phyloP scores from a whole-genome alignment of 2,797 vertebrate species.

The Percopsis omiscomaycus region DNA sequence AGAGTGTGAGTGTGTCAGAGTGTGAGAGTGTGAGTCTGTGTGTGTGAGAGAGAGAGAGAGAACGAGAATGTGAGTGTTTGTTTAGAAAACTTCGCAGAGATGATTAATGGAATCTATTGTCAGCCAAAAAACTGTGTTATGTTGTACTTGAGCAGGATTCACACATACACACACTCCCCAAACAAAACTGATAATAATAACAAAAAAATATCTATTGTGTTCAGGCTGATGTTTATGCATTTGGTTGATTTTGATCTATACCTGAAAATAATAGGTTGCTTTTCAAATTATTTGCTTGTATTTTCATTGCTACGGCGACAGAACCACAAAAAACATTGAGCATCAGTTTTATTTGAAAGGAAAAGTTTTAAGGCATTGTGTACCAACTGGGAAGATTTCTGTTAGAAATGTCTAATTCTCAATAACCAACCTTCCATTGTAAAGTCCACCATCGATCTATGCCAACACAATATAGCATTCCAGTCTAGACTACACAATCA shows the following conservation, averaged over 20 bases:
- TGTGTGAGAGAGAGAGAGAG: not conserved
- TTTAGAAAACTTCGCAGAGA: not conserved
- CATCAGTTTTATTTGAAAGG: too few relatives aligned
- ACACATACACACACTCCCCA: too few relatives aligned
- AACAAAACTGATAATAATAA: too few relatives aligned
- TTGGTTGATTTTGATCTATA: not conserved
- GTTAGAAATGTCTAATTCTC: conserved; percentile 27
- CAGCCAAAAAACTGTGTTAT: too few relatives aligned
- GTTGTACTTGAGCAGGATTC: too few relatives aligned
- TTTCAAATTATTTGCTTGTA: too few relatives aligned
- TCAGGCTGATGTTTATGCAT: not conserved
- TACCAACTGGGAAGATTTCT: too few relatives aligned
- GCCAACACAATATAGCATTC: conserved; percentile 51
- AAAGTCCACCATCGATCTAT: conserved; percentile 31
- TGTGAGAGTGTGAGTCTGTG: not conserved
- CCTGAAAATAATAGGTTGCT: not conserved
- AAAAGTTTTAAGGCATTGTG: too few relatives aligned
- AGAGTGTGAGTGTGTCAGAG: not conserved
- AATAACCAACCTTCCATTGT: conserved; percentile 38
- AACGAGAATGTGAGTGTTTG: not conserved
- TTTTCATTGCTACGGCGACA: too few relatives aligned
- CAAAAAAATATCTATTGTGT: not conserved
- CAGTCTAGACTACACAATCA: conserved; percentile 52
- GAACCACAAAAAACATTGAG: too few relatives aligned
- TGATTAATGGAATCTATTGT: not conserved